Evolutionary conservation across 2,797 vertebrate genomes (phyloP).

Genomic region (Eidolon dupreanum): DNA sequence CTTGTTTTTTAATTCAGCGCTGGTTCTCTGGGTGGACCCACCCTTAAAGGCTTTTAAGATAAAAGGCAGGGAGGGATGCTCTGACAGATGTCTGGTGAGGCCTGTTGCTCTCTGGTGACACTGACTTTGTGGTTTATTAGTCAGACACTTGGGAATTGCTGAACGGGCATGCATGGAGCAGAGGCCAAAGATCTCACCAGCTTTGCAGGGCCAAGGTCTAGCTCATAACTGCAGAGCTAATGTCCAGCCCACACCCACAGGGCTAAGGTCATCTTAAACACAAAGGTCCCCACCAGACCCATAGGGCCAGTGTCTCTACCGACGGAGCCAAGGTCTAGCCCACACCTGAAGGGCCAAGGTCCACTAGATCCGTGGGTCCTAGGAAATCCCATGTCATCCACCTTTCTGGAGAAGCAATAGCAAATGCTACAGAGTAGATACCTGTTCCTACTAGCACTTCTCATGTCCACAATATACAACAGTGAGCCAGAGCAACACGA

Average conservation of each 20-base stretch:
- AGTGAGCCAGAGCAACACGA: neutral
- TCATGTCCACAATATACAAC: fast-evolving
- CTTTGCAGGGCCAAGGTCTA: neutral
- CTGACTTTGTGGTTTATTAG: neutral
- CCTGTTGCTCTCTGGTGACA: neutral
- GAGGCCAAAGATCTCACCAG: neutral
- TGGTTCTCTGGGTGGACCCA: neutral
- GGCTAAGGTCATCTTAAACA: neutral
- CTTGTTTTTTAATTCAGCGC: neutral
- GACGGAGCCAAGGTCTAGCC: neutral
- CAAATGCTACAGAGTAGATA: too few species aligned
- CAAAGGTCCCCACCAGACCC: neutral
- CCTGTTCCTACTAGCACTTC: neutral
- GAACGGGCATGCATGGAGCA: neutral
- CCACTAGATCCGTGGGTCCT: neutral
- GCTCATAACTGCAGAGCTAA: neutral
- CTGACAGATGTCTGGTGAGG: neutral
- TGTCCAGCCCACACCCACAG: neutral
- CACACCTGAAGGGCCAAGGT: neutral
- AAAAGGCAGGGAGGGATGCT: neutral
- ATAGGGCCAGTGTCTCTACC: neutral
- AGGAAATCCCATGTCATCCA: neutral
- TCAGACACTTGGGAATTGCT: neutral
- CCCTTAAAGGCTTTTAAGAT: neutral
- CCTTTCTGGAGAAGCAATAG: neutral